phyloP scores from a whole-genome alignment of 2,888 invertebrate species.

The Latrodectus hesperus region DNA sequence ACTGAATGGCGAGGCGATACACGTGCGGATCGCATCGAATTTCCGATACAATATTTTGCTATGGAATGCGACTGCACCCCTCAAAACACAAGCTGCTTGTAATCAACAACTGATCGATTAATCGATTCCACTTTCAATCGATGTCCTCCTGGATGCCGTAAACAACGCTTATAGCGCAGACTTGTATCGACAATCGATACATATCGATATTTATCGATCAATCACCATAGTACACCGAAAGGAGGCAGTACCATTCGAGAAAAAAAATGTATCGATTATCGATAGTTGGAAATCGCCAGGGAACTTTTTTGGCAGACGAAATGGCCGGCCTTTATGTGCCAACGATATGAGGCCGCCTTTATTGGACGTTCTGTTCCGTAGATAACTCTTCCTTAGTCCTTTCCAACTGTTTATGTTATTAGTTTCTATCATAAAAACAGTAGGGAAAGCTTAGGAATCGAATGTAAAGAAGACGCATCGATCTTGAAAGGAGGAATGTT shows the following conservation, averaged over 20 bases:
- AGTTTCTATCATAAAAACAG: conserved; percentile 3
- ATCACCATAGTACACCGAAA: conserved; percentile 2
- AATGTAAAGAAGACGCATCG: not conserved
- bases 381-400: not conserved
- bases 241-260: conserved; percentile 31
- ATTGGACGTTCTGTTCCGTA: conserved; percentile 1
- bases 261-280: conserved; percentile 59
- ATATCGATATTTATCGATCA: conserved; percentile 67
- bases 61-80: conserved; percentile 51
- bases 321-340: not conserved
- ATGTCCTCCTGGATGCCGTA: conserved; percentile 57
- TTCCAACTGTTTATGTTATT: conserved; percentile 3
- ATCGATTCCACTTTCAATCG: conserved; percentile 59
- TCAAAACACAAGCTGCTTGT: conserved; percentile 52
- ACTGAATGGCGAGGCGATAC: conserved; percentile 32
- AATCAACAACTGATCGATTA: conserved; percentile 67
- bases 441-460: not conserved
- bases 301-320: conserved; percentile 42
- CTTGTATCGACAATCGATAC: conserved; percentile 58
- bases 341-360: not conserved
- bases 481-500: not conserved
- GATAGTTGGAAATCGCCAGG: conserved; percentile 61
- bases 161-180: conserved; percentile 65
- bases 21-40: conserved; percentile 53
- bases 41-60: conserved; percentile 63